These are phyloP conservation scores for Asbolus verrucosus DNA, from an alignment of 1,140 invertebrate species.

Conservation along the genomic window DNA sequence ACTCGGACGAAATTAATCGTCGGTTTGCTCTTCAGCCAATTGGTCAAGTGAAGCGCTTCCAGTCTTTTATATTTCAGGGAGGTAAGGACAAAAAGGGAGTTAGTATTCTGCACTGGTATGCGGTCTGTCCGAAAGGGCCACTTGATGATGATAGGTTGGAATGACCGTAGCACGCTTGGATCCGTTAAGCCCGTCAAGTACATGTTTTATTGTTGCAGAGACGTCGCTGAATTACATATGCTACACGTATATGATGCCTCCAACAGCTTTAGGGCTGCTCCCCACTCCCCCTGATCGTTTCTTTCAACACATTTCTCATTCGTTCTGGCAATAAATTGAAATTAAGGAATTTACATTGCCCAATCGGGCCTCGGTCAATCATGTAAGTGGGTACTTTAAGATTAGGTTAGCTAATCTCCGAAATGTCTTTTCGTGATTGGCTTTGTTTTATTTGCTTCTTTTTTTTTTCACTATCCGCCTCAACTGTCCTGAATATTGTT, in stretches of 20 bases:
- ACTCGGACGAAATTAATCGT: conserved; percentile 22
- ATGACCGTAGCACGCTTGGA: conserved; percentile 55
- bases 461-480: no score
- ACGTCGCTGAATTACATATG: conserved; percentile 35
- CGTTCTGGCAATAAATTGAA: no score
- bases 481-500: no score
- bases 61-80: conserved; percentile 23
- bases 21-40: background rate
- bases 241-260: conserved; percentile 5
- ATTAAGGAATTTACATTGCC: no score
- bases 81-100: conserved; percentile 53
- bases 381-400: no score
- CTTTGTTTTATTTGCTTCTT: no score
- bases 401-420: no score
- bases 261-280: conserved; percentile 10
- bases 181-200: conserved; percentile 56
- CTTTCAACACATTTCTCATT: no score
- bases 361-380: no score
- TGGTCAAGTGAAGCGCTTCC: background rate
- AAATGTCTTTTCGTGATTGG: no score
- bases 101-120: conserved; percentile 58
- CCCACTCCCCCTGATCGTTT: no score
- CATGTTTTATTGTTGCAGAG: conserved; percentile 55
- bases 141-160: conserved; percentile 62
- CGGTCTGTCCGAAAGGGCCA: conserved; percentile 50